phyloP scores from a whole-genome alignment of 1,140 invertebrate species.

The Gyrodactylus bullatarudis region DNA sequence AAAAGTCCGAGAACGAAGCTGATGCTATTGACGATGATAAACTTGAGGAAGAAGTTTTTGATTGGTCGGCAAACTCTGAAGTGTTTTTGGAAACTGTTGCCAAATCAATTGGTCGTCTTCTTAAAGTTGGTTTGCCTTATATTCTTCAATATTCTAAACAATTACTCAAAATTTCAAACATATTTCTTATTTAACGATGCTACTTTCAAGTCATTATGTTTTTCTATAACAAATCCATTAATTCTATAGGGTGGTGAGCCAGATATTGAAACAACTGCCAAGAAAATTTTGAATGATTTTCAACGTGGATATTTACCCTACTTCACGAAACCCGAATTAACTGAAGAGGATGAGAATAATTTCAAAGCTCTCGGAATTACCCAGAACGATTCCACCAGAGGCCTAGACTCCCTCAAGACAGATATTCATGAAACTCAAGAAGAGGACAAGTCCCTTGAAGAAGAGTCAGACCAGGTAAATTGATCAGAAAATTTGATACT shows the following conservation, averaged over 20 bases:
- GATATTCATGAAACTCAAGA: too few species aligned
- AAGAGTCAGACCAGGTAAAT: background rate
- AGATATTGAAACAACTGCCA: slow-evolving; percentile 46
- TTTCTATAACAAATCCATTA: too few species aligned
- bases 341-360: slow-evolving; percentile 9
- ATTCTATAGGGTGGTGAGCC: slow-evolving; percentile 53
- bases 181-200: slow-evolving; percentile 5
- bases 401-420: too few species aligned
- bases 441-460: too few species aligned
- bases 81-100: slow-evolving; percentile 77
- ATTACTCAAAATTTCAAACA: background rate
- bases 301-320: slow-evolving; percentile 82
- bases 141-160: background rate
- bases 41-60: slow-evolving; percentile 8
- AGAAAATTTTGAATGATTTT: slow-evolving; percentile 91
- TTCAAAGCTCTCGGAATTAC: background rate
- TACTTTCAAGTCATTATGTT: slow-evolving; percentile 12
- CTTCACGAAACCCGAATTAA: slow-evolving; percentile 40
- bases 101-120: slow-evolving; percentile 42
- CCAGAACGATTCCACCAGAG: background rate
- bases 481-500: background rate
- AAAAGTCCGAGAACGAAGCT: background rate
- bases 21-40: background rate
- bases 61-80: slow-evolving; percentile 35
- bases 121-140: slow-evolving; percentile 28